Base-by-base conservation (phyloP, 2,113 vertebrate genomes). In the Pterocles orientalis region DNA sequence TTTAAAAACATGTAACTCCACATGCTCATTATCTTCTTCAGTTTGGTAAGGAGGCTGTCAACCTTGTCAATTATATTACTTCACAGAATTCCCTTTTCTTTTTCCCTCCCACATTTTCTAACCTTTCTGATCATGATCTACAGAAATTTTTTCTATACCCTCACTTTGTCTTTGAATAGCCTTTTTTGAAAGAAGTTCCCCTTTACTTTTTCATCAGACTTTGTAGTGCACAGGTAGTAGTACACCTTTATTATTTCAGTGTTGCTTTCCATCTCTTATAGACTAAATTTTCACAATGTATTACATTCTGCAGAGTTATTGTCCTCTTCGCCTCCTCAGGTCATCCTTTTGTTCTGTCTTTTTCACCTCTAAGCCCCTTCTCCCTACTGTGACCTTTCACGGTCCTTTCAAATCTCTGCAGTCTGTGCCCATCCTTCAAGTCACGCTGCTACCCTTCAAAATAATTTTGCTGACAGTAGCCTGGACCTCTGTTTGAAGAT, bases 251-350 rank as follows among this genome's bases (percentile, higher is more conserved):
- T 95, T 93, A 93, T 94, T 90, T 76, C 66, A 61, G 50, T 75
- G 81, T 90, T 94, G 54, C 91, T 89, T 94, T 96, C 91, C 82
- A 92, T 88, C 95, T 91, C 88, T 95, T 93, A 90, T 51, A 47
- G 80, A 95, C 94, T 96, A 90, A 86, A 18, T 90, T 93, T 88
- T 88, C 83, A 68, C 43, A 73, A 36, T 64, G 50, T 77, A 83
- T 96, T 91, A 48, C 75, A 95, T 95, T 95, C 95, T 69, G 53
- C 58, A 94, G 94, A 92, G 80, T 77, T 94, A 96, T 95, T 94
- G 86, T 95, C 90, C 90, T 94, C 78, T 94, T 95, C 82, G 95
- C 94, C 82, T 94, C 47, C 54, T 75, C 31, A 13, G 62, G 94
- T 97, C 92, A 88, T 82, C 72, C 61, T 83, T 92, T 65, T 93